Base-by-base conservation (phyloP, 1,140 invertebrate genomes). In the Calephelis nemesis region DNA sequence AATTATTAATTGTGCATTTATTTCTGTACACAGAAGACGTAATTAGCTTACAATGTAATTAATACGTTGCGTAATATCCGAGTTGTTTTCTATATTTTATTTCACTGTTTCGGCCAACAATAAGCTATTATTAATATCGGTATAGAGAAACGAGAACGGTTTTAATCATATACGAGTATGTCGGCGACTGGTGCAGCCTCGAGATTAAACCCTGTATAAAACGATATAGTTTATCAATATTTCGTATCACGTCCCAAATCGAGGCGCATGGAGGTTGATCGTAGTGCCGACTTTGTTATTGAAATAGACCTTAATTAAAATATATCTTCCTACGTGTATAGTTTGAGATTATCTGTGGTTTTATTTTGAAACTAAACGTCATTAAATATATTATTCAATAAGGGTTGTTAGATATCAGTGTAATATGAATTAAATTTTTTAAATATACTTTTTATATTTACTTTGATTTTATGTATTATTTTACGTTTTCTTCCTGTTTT, bases 211-310 rank as follows among this genome's bases (percentile, higher is more conserved):
- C 48, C 58, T 63, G 62, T 68, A 65, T 47, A 47, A 30, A 58
- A 15, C 45, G 58, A 64, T 54, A 62, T 13, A 68, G 66, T 62
- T 58, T 69, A 75, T 81, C 71, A 77, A 76, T 78, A 79, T 82
- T 82, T 82, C 82, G 65, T 66, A 74, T 81, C 80, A 81, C 80
- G 79, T 82, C 62, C 74, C 69, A 62, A 70, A 69, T 74, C 74
- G 65, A 65, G 70, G 67, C 65, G 63, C 62, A 68, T 62, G 63
- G 63, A 64, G 65, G 62, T 65, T 65, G 67, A 60, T 72, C 63
- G 70, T 72, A 45, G 15, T 39, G 45, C 50, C n/a, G 42, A 11
- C 54, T 54, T 66, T 66, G 47, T 63, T 48, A 48, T 47, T 48
- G 42, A 47, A 48, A 48, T 63, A 48, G 7, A 15, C 10, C 15